Evolutionary conservation across 2,888 invertebrate genomes (phyloP), one percentile per base, ranked within the genome.

Genomic region (Pterobdella sp.): DNA sequence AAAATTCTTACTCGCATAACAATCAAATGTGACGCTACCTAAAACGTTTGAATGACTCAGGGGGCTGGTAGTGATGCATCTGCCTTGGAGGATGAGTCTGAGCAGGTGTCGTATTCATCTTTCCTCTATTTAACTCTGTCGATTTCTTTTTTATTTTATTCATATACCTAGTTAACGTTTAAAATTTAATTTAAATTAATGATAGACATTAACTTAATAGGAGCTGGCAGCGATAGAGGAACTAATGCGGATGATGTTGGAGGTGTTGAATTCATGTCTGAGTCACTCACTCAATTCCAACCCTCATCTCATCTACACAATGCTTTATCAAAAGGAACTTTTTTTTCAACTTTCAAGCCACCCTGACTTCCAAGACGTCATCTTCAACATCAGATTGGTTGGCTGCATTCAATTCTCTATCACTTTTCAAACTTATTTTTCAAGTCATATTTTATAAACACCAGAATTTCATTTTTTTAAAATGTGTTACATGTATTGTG

Each of bases 231-330:
- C 95, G 0, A 85, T 97, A 37, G 97, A 97, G 84, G 97, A 97
- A 84, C 95, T 97, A 0, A 87, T 98, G 37, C 87, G 96, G 37
- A 97, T 97, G 92, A 89, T 98, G 26, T 84, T 98, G 76, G 98
- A 98, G 86, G 96, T 98, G 75, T 88, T 98, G 77, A 98, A 98
- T 87, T 95, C 95, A 37, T 92, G 92, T 81, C 87, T 99, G 71
- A 89, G 91, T 0, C 90, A 91, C 82, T 93, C 93, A 80, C 86
- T 98, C 77, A 85, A 89, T 77, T 88, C 93, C 86, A 91, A 92
- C 87, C 88, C 93, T 4, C 91, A 98, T 86, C 87, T 98, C 77
- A 90, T 99, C 67, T 98, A 99, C 84, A 93, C 95, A 0, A 85
- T 98, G 79, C 87, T 98, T 42, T 96, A 99, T 84, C 94, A 97